Conservation (phyloP, 2,113 vertebrate genomes). For the Nothobranchius furzeri region DNA sequence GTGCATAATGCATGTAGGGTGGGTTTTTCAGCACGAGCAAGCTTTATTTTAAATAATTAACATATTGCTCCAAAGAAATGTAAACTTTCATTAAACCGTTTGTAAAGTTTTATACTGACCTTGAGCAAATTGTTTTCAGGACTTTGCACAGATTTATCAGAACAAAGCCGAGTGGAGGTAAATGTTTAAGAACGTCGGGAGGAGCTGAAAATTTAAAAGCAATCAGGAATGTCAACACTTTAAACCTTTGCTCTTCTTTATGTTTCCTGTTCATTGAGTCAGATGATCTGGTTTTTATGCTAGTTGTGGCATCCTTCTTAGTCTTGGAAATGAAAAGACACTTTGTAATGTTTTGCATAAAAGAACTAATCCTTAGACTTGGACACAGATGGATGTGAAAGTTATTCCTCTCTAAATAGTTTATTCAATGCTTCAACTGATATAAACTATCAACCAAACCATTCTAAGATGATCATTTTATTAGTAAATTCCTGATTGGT, state of each 20-base stretch:
- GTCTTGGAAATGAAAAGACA: conserved; percentile 17
- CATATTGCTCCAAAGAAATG: too few relatives aligned
- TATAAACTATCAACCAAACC: too few relatives aligned
- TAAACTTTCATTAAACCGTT: too few relatives aligned
- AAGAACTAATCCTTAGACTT: neutral
- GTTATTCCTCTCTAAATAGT: too few relatives aligned
- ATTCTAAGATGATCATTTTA: too few relatives aligned
- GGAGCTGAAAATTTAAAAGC: conserved; percentile 19
- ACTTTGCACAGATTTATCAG: conserved; percentile 33
- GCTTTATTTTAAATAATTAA: too few relatives aligned
- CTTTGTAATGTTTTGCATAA: conserved; percentile 12
- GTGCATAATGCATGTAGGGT: too few relatives aligned
- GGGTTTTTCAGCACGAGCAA: too few relatives aligned
- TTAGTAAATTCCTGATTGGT: neutral
- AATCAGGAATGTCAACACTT: conserved; percentile 28
- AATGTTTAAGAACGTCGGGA: conserved; percentile 19
- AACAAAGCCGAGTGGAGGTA: conserved; percentile 10
- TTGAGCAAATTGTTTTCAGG: conserved; percentile 9
- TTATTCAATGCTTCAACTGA: too few relatives aligned
- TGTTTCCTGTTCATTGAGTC: conserved; percentile 55
- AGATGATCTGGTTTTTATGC: conserved; percentile 48
- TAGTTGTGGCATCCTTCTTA: conserved; percentile 17
- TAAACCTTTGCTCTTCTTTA: conserved; percentile 33
- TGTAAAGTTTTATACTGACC: conserved; percentile 12
- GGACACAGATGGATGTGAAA: too few relatives aligned